These are phyloP conservation scores for Phoeniculus purpureus DNA, from an alignment of 2,797 vertebrate genomes.

Conservation along the genomic window DNA sequence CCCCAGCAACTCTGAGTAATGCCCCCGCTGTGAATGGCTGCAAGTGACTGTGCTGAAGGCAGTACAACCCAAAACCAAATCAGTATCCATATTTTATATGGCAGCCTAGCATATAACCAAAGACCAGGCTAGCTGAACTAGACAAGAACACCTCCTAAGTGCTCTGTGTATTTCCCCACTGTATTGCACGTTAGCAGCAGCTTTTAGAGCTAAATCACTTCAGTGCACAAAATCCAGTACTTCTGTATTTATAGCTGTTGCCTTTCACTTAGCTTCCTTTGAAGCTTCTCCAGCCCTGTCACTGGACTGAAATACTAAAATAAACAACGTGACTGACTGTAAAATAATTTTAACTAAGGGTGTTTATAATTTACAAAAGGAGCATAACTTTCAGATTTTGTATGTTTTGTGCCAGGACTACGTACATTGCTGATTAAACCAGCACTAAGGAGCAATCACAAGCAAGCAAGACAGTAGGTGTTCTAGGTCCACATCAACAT, in stretches of 20 bases:
- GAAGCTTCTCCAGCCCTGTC: neutral
- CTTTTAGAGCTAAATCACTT: neutral
- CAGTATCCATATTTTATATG: neutral
- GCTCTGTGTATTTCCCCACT: neutral
- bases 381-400: neutral
- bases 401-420: neutral
- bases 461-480: neutral
- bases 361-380: neutral
- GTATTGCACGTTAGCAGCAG: neutral
- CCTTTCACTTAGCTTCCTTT: neutral
- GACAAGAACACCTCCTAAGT: neutral
- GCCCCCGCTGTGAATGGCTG: neutral
- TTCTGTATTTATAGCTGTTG: rapidly evolving
- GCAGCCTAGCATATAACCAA: neutral
- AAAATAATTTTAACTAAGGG: neutral
- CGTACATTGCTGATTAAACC: neutral
- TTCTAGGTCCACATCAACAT: neutral
- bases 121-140: neutral
- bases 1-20: neutral
- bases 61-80: neutral
- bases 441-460: neutral
- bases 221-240: neutral
- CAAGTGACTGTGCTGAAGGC: neutral
- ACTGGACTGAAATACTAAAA: neutral
- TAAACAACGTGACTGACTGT: neutral